phyloP scores from a whole-genome alignment of 2,113 vertebrate genomes.

The Cheilinus undulatus region DNA sequence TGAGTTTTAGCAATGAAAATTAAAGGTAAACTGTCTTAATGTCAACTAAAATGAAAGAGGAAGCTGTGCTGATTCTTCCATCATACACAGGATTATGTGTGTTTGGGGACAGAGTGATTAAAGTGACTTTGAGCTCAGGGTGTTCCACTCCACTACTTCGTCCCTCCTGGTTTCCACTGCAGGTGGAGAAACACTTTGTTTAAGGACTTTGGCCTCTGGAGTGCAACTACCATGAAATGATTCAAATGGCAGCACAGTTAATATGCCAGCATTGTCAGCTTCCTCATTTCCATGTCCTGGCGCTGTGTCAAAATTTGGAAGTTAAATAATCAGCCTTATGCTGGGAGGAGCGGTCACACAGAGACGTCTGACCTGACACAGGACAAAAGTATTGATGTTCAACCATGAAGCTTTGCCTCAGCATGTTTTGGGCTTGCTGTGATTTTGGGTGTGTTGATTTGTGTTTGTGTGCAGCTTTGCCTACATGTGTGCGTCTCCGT shows the following conservation, averaged over 20 bases:
- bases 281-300: conserved; percentile 36
- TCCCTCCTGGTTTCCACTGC: conserved; percentile 23
- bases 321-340: conserved; percentile 55
- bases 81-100: conserved; percentile 6
- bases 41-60: not conserved
- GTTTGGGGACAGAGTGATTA: conserved; percentile 8
- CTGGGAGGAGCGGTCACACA: conserved; percentile 31
- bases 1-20: not conserved
- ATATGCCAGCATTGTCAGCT: conserved; percentile 28
- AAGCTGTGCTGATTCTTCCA: conserved; percentile 7
- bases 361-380: conserved; percentile 4
- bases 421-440: conserved; percentile 12
- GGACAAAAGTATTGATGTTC: not conserved
- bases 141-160: conserved; percentile 32
- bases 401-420: not conserved
- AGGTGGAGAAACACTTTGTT: conserved; percentile 38
- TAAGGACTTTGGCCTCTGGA: conserved; percentile 60
- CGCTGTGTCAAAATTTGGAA: conserved; percentile 39
- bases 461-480: conserved; percentile 33
- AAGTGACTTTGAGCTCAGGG: conserved; percentile 16
- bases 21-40: too few relatives aligned
- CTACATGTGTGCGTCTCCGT: conserved; percentile 51
- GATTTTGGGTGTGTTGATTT: conserved; percentile 26
- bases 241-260: conserved; percentile 36
- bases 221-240: conserved; percentile 36